Percentiles rank a stretch among this genome's conserved stretches.
These are phyloP conservation scores for Isichthys henryi DNA, from an alignment of 2,113 vertebrate species.

Conservation along the genomic window DNA sequence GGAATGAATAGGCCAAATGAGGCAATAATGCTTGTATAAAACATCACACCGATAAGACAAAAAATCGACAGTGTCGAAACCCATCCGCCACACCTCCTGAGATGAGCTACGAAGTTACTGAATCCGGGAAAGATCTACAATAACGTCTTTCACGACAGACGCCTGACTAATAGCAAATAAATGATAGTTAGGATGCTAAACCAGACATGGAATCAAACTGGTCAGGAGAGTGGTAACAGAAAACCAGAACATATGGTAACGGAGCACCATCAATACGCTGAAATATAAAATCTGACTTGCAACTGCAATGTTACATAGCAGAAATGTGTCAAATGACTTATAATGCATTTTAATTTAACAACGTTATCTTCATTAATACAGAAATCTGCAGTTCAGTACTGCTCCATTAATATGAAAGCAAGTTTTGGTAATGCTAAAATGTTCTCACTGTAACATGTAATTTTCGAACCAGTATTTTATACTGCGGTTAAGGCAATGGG, in stretches of 20 bases:
- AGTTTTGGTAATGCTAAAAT: not conserved
- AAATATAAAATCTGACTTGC: not conserved
- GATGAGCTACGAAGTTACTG: slow-evolving; percentile 10
- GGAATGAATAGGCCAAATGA: not conserved
- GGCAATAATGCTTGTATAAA: not conserved
- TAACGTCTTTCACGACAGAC: slow-evolving; percentile 31
- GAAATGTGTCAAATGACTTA: not conserved
- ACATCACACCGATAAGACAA: not conserved
- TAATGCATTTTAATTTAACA: not conserved
- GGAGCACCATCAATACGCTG: not conserved
- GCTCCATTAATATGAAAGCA: not conserved
- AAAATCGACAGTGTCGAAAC: not conserved
- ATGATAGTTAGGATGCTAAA: not conserved
- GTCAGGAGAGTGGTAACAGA: not conserved
- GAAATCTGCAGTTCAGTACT: not conserved
- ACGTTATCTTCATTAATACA: not conserved
- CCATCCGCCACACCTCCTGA: not conserved
- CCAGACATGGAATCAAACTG: not conserved
- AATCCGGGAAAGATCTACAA: not conserved
- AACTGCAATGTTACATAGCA: not conserved
- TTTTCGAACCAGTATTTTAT: not conserved
- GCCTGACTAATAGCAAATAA: not conserved
- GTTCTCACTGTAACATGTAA: not conserved
- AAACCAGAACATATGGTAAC: not conserved
- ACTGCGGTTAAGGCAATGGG: not conserved